Conservation (phyloP, 1,140 invertebrate genomes). For the Camponotus pennsylvanicus region DNA sequence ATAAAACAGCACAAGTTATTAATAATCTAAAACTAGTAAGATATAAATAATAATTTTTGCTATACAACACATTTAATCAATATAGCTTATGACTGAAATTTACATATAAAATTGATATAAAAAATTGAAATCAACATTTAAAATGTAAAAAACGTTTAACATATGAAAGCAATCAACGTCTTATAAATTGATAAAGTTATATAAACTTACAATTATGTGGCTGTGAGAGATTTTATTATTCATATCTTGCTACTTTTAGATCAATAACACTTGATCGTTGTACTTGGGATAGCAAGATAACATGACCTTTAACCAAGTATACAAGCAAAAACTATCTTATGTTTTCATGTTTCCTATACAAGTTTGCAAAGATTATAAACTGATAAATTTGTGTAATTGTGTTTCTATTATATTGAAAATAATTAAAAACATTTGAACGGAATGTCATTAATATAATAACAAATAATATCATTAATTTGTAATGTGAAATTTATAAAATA, state of each 20-base stretch:
- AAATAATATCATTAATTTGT: background rate
- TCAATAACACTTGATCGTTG: background rate
- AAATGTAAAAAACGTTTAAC: too few species aligned
- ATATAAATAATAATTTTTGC: too few species aligned
- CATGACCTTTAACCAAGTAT: background rate
- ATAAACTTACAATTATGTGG: background rate
- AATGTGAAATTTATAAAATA: background rate
- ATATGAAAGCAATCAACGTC: too few species aligned
- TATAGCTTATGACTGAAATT: too few species aligned
- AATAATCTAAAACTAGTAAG: too few species aligned
- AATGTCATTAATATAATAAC: background rate
- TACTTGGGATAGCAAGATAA: background rate
- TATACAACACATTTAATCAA: too few species aligned
- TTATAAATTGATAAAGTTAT: too few species aligned
- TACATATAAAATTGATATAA: too few species aligned
- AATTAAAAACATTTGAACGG: background rate
- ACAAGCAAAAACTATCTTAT: background rate
- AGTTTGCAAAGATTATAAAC: background rate
- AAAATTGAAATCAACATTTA: too few species aligned
- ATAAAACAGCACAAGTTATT: background rate
- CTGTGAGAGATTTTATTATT: conserved; percentile 24
- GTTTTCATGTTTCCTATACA: background rate
- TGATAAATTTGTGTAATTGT: background rate
- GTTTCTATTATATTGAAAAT: background rate
- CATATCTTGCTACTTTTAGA: background rate